Percentiles rank a stretch among this genome's conserved stretches.
Evolutionary conservation across 2,797 vertebrate species (phyloP).

Genomic region (Eutrigla gurnardus): DNA sequence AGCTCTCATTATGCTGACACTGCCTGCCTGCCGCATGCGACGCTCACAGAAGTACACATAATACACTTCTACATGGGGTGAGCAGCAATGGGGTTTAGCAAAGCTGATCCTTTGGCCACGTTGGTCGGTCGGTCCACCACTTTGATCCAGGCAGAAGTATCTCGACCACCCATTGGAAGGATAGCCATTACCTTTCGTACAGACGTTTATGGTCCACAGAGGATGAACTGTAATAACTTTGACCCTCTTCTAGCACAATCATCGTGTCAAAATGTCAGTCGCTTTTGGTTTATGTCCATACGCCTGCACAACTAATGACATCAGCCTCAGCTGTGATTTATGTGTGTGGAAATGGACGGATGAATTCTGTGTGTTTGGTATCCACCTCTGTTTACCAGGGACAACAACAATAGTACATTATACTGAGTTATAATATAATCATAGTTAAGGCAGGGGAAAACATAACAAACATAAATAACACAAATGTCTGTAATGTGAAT

Average conservation of each 20-base stretch:
- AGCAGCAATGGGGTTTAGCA: neutral
- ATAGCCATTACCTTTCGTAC: neutral
- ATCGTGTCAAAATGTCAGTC: neutral
- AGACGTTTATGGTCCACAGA: neutral
- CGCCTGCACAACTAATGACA: neutral
- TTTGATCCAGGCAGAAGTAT: neutral
- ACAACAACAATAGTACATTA: neutral
- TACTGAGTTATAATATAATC: too few species aligned
- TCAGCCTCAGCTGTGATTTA: neutral
- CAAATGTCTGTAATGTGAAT: neutral
- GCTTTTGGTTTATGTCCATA: neutral
- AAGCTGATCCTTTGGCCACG: neutral
- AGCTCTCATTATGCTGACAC: constrained; percentile 4
- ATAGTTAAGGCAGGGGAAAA: too few species aligned
- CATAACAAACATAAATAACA: neutral
- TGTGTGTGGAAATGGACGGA: neutral
- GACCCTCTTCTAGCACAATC: neutral
- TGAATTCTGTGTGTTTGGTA: neutral
- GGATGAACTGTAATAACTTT: neutral
- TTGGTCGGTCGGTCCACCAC: too few species aligned
- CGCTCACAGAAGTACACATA: neutral
- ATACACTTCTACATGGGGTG: neutral
- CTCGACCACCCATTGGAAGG: neutral
- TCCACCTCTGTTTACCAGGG: neutral
- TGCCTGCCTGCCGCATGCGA: constrained; percentile 2